Percentiles rank a stretch among this genome's conserved stretches.
Evolutionary conservation across 92 coral and sea anemone species (phyloP).

Genomic region (Parazoanthus darwini): DNA sequence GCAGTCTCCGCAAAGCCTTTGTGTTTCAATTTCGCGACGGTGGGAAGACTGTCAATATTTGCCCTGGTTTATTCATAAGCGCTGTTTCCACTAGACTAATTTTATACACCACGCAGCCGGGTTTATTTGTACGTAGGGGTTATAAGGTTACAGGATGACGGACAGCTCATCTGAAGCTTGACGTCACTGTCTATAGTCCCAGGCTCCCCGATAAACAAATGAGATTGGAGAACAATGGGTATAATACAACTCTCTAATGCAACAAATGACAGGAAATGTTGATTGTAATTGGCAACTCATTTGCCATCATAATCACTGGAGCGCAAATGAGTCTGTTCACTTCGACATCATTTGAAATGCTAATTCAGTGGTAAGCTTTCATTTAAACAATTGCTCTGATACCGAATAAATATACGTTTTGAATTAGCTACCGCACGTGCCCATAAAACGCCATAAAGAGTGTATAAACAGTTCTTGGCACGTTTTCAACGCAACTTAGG

Average conservation of each 20-base stretch:
- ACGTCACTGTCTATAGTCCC: conserved; percentile 10
- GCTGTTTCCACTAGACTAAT: conserved; percentile 27
- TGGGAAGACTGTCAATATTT: conserved; percentile 39
- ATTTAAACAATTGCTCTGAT: not conserved
- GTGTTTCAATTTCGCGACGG: conserved; percentile 13
- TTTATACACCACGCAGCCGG: conserved; percentile 25
- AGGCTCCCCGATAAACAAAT: not conserved
- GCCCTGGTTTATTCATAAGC: conserved; percentile 28
- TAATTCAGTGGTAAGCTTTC: not conserved
- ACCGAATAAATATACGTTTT: conserved; percentile 3
- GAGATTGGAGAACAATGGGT: not conserved
- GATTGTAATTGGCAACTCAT: not conserved
- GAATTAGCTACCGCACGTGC: conserved; percentile 3
- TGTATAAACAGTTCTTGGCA: not conserved
- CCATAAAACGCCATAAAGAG: not conserved
- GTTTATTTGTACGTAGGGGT: not conserved
- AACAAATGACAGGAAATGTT: conserved; percentile 3
- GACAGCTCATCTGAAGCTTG: not conserved
- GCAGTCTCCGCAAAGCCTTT: not conserved
- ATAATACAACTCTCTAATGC: not conserved
- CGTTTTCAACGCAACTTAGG: not conserved
- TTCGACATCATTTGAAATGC: not conserved
- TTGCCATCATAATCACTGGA: conserved; percentile 29
- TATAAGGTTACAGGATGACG: not conserved
- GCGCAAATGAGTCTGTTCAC: conserved; percentile 17